Base-by-base conservation (phyloP, 1,140 invertebrate genomes). In the Proales similis region DNA sequence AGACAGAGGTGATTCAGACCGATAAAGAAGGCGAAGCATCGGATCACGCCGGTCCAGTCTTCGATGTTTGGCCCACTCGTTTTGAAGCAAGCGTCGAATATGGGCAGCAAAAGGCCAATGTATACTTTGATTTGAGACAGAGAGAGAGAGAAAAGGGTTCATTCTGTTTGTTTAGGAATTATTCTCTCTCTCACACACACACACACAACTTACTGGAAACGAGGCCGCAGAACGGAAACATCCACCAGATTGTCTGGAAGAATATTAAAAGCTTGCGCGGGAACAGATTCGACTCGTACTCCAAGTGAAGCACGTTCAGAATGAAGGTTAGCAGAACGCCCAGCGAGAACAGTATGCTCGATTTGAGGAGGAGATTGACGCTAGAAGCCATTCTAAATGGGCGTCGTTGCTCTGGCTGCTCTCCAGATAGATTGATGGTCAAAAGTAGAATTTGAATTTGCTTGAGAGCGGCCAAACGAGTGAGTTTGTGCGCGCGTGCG, bases 211-310 rank as follows among this genome's bases (percentile, higher is more conserved):
- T 57, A 57, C 51, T 57, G 19, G 51, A 36, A 29, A 19, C 51
- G 12, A 57, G 20, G 11, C 51, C 51, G 20, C 51, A 57, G 17
- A 57, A 24, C 7, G 51, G 51, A 39, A 57, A 24, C 11, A 27
- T 57, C 51, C 51, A 57, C 51, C 51, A 57, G 17, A 27, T 57
- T 7, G 29, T 57, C 3, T 42, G 19, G 4, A 57, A 39, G 45
- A 57, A 57, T 19, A 20, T 19, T 1, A 57, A 19, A 27, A 57
- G 20, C 6, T 22, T 42, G 19, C 29, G 22, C 4, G 51, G 19
- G 9, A 42, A 57, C 30, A 57, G 30, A 57, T 57, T 57, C 30
- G 51, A 42, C 32, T 42, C 45, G 24, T 57, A 57, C 45, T 39
- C 51, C 33, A 57, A 29, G 19, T 57, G 51, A 1, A 57, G 7